Percentiles rank a stretch among this genome's conserved stretches.
Conservation (phyloP, 2,888 invertebrate genomes). For the Cantharis nigra region DNA sequence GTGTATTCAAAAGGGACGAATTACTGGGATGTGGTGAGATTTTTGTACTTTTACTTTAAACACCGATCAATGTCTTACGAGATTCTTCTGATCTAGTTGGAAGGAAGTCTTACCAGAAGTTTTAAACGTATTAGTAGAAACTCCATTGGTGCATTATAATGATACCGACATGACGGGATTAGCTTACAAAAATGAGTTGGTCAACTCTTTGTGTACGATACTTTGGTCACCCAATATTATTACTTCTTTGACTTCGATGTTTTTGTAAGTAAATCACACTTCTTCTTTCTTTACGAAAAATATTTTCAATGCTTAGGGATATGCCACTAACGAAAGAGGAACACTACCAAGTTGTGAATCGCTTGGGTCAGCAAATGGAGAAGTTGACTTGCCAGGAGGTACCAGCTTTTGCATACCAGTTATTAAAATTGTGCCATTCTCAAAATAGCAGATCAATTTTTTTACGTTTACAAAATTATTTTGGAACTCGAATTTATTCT, state of each 20-base stretch:
- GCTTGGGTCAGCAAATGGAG: conserved; percentile 64
- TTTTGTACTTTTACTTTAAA: neutral
- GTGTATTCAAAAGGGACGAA: conserved; percentile 59
- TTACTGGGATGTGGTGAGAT: conserved; percentile 56
- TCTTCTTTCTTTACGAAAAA: neutral
- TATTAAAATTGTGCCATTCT: conserved; percentile 63
- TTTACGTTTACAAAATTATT: conserved; percentile 50
- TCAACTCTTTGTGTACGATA: conserved; percentile 64
- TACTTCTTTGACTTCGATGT: conserved; percentile 69
- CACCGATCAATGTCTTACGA: too few relatives aligned
- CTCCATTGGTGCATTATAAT: conserved; percentile 61
- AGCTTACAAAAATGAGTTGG: conserved; percentile 65
- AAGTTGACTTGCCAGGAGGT: conserved; percentile 65
- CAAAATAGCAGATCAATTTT: conserved; percentile 50
- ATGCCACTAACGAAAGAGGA: conserved; percentile 63
- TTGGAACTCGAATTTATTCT: conserved; percentile 47
- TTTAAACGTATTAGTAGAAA: conserved; percentile 60
- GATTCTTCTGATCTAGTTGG: conserved; percentile 61
- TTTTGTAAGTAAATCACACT: conserved; percentile 59
- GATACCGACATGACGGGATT: conserved; percentile 62
- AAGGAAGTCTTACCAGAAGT: conserved; percentile 69
- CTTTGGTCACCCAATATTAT: conserved; percentile 64
- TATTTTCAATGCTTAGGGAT: conserved; percentile 57
- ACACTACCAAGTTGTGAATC: conserved; percentile 65
- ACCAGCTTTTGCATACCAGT: conserved; percentile 69